Evolutionary conservation across 2,888 invertebrate genomes (phyloP).

Genomic region (Seira ritae): DNA sequence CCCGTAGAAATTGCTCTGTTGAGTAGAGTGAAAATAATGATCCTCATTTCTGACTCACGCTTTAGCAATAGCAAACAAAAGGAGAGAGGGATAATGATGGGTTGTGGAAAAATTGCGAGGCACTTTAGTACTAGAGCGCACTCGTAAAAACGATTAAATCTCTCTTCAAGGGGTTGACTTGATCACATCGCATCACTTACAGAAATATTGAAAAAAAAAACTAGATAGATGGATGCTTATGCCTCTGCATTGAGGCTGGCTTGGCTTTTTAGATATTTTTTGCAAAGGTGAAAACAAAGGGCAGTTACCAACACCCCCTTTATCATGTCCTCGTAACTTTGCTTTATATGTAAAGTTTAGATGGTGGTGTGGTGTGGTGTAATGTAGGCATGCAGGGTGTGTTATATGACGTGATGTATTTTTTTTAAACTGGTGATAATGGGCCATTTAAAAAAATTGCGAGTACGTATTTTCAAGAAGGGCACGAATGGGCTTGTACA

Average conservation of each 20-base stretch:
- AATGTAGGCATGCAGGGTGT: background rate
- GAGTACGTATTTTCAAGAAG: background rate
- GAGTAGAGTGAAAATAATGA: conserved; percentile 10
- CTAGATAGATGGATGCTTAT: no score
- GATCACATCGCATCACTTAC: no score
- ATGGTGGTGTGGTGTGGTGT: no score
- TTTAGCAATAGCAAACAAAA: conserved; percentile 35
- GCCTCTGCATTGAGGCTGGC: conserved; percentile 20
- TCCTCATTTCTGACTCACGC: conserved; percentile 52
- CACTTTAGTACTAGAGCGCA: conserved; percentile 44
- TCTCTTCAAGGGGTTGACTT: conserved; percentile 28
- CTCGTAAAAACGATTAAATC: conserved; percentile 61
- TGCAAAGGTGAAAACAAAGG: conserved; percentile 62
- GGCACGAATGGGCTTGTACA: conserved; percentile 7
- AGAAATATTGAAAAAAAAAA: no score
- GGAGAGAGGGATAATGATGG: conserved; percentile 53
- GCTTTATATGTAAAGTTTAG: conserved; percentile 8
- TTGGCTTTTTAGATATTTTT: conserved; percentile 17
- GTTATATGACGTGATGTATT: conserved; percentile 2
- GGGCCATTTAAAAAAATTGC: conserved; percentile 2
- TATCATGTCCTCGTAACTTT: conserved; percentile 13
- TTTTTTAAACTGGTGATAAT: conserved; percentile 13
- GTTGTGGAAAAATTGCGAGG: conserved; percentile 52
- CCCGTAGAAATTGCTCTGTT: background rate
- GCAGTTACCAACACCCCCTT: conserved; percentile 53